These are phyloP conservation scores for Platypus cylindrus DNA, from an alignment of 2,888 invertebrate genomes.

Conservation along the genomic window DNA sequence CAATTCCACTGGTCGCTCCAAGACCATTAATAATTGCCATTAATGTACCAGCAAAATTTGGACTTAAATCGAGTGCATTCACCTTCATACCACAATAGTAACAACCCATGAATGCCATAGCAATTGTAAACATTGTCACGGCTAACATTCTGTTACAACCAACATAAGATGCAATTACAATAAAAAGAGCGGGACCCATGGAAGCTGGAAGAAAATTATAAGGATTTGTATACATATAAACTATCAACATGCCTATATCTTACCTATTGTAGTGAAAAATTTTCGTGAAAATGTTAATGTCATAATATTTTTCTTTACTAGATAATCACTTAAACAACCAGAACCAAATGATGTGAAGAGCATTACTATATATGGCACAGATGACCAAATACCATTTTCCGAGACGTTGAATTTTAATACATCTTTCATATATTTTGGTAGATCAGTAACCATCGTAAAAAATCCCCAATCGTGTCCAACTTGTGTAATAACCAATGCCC, in stretches of 20 bases:
- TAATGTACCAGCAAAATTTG: slow-evolving; percentile 50
- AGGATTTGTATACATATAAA: not conserved
- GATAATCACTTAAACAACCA: slow-evolving; percentile 53
- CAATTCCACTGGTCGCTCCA: slow-evolving; percentile 48
- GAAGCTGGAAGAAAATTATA: slow-evolving; percentile 38
- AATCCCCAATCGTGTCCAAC: slow-evolving; percentile 59
- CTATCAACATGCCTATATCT: too few species aligned
- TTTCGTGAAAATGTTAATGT: slow-evolving; percentile 45
- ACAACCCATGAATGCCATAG: slow-evolving; percentile 54
- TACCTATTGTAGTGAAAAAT: slow-evolving; percentile 55
- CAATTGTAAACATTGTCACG: slow-evolving; percentile 42
- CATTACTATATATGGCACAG: slow-evolving; percentile 52
- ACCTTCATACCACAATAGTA: slow-evolving; percentile 57
- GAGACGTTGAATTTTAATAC: slow-evolving; percentile 33
- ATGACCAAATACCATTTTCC: slow-evolving; percentile 46
- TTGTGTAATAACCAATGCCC: slow-evolving; percentile 64
- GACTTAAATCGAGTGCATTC: slow-evolving; percentile 50
- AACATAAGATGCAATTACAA: slow-evolving; percentile 49
- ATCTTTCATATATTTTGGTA: slow-evolving; percentile 50
- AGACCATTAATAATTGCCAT: slow-evolving; percentile 52
- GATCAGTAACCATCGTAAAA: slow-evolving; percentile 57
- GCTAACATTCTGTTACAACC: slow-evolving; percentile 43
- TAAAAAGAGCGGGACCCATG: slow-evolving; percentile 47
- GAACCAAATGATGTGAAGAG: slow-evolving; percentile 48
- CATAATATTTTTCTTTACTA: slow-evolving; percentile 46